Evolutionary conservation across 2,888 invertebrate genomes (phyloP).

Genomic region (Zaprionus lineosus): DNA sequence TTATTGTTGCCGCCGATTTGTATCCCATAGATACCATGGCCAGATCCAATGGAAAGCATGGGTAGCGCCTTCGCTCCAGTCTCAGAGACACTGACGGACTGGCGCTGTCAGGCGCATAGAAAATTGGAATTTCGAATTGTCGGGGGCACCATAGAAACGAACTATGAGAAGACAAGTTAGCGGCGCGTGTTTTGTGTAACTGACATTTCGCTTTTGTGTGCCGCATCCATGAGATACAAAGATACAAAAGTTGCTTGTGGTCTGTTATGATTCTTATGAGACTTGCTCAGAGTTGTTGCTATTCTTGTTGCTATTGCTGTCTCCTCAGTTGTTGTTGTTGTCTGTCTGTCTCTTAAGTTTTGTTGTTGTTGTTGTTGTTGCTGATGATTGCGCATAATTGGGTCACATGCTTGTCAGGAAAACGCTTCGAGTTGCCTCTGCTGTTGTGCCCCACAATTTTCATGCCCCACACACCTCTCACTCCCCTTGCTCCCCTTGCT

Average conservation of each 20-base stretch:
- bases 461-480: not conserved
- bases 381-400: conserved; percentile 72
- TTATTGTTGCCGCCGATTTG: conserved; percentile 70
- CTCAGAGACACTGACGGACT: conserved; percentile 48
- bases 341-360: no score
- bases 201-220: conserved; percentile 69
- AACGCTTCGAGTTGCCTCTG: conserved; percentile 33
- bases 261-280: conserved; percentile 50
- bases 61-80: conserved; percentile 11
- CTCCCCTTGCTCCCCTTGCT: not conserved
- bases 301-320: conserved; percentile 6
- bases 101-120: conserved; percentile 74
- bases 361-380: conserved; percentile 29
- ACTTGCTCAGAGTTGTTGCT: conserved; percentile 1
- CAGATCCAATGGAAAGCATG: conserved; percentile 16
- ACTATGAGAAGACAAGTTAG: conserved; percentile 12
- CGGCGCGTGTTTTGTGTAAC: conserved; percentile 65
- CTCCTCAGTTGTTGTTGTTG: conserved; percentile 25
- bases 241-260: conserved; percentile 61
- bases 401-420: conserved; percentile 76
- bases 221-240: conserved; percentile 43
- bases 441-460: no score
- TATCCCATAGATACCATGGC: conserved; percentile 41
- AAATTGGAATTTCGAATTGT: conserved; percentile 67
- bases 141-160: conserved; percentile 37